Evolutionary conservation across 2,113 vertebrate species (phyloP).

Genomic region (Aepyceros melampus): DNA sequence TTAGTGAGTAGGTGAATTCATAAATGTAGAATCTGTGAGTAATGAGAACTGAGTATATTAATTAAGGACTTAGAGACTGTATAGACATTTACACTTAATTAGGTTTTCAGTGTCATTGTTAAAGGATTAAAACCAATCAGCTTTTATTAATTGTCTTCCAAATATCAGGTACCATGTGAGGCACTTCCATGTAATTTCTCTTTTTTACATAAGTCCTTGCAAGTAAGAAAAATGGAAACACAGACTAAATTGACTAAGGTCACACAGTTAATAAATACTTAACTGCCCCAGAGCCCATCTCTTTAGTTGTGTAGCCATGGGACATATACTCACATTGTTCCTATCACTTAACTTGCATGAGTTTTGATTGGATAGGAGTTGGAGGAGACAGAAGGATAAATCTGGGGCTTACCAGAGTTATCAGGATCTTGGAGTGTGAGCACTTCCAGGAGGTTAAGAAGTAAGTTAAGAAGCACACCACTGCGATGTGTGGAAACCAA

Average conservation of each 20-base stretch:
- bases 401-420: not conserved
- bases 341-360: not conserved
- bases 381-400: not conserved
- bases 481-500: not conserved
- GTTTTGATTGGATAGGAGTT: not conserved
- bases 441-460: not conserved
- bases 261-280: not conserved
- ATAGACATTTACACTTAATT: not conserved
- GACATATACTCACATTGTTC: not conserved
- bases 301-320: not conserved
- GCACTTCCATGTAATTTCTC: not conserved
- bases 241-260: not conserved
- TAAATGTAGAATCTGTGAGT: not conserved
- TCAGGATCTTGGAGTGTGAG: not conserved
- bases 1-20: not conserved
- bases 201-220: not conserved
- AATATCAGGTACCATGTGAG: not conserved
- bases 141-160: not conserved
- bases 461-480: not conserved
- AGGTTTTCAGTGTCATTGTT: not conserved
- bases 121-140: not conserved
- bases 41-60: not conserved
- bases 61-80: not conserved
- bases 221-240: not conserved
- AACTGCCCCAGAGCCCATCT: not conserved